phyloP scores from a whole-genome alignment of 2,888 invertebrate genomes.

The Lycophotia porphyrea region DNA sequence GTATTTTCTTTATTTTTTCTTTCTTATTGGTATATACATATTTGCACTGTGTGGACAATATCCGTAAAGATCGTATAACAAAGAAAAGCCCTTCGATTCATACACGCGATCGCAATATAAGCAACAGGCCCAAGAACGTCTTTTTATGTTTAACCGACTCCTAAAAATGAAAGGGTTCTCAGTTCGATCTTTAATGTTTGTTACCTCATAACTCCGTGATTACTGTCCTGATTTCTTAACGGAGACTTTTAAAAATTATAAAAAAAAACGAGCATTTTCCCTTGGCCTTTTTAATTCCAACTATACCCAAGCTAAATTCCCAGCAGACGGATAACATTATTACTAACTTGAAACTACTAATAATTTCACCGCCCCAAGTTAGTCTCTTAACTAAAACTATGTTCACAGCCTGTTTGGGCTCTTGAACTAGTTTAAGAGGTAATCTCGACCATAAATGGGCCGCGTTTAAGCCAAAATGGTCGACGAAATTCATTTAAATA shows the following conservation, averaged over 20 bases:
- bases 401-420: slow-evolving; percentile 9
- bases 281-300: not conserved
- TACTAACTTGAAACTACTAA: not conserved
- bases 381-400: slow-evolving; percentile 25
- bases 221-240: too few relatives aligned
- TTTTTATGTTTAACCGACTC: not conserved
- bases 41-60: not conserved
- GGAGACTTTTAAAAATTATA: not conserved
- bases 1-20: not conserved
- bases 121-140: not conserved
- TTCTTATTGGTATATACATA: not conserved
- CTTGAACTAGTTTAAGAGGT: slow-evolving; percentile 15
- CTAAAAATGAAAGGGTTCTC: too few relatives aligned
- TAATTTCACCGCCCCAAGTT: slow-evolving; percentile 18
- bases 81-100: not conserved
- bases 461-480: slow-evolving; percentile 23
- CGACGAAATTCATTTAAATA: slow-evolving; percentile 24
- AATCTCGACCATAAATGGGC: slow-evolving; percentile 18
- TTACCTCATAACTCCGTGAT: too few relatives aligned
- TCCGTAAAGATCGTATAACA: not conserved
- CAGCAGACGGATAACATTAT: not conserved
- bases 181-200: too few relatives aligned
- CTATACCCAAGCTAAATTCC: too few relatives aligned
- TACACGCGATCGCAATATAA: not conserved
- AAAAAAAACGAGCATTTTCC: not conserved